phyloP scores from a whole-genome alignment of 2,888 invertebrate species.

The Pterobdella sp. region DNA sequence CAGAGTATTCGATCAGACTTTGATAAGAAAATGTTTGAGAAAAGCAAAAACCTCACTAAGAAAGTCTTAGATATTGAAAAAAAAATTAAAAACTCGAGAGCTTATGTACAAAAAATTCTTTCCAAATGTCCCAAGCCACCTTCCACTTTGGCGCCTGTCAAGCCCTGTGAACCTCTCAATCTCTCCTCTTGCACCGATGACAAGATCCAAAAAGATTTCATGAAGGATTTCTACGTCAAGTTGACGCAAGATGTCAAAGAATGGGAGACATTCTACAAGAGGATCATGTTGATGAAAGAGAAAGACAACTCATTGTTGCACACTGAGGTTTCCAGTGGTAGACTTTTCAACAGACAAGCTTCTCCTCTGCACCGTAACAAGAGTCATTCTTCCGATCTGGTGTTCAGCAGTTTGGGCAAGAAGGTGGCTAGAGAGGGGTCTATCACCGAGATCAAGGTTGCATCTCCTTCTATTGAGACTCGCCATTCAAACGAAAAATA shows the following conservation, averaged over 20 bases:
- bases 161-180: neutral
- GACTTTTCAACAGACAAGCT: neutral
- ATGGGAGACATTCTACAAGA: neutral
- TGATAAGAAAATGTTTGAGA: too few relatives aligned
- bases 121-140: neutral
- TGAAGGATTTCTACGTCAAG: neutral
- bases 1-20: too few relatives aligned
- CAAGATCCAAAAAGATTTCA: too few relatives aligned
- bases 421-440: neutral
- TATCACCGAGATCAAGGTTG: neutral
- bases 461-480: neutral
- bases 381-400: too few relatives aligned
- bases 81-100: too few relatives aligned
- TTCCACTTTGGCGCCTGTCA: neutral
- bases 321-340: neutral
- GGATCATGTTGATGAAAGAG: neutral
- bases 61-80: too few relatives aligned
- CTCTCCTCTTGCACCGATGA: neutral
- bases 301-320: neutral
- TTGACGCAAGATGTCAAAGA: slow-evolving; percentile 7
- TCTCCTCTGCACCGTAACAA: neutral
- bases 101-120: too few relatives aligned
- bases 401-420: neutral
- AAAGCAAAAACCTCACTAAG: too few relatives aligned
- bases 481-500: neutral